A percentile compares a stretch with the other conserved stretches of the same genome.
These are phyloP conservation scores for Dryobates pubescens DNA, from an alignment of 2,797 vertebrate species.

Conservation along the genomic window DNA sequence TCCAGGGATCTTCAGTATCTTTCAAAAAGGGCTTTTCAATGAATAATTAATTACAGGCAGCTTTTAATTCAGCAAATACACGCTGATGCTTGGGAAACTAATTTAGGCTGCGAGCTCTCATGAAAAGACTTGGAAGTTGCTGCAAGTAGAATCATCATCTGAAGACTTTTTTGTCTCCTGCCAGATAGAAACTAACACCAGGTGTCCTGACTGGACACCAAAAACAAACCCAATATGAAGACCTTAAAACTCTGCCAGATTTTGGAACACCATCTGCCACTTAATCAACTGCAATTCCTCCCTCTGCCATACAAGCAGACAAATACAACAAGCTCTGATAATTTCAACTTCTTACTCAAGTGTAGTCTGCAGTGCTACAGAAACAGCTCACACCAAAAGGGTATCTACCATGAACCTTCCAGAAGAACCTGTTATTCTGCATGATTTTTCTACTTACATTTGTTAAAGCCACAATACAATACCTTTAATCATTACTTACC, in stretches of 20 bases:
- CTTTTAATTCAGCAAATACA: conserved; percentile 38
- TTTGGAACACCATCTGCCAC: conserved; percentile 31
- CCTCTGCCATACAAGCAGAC: neutral
- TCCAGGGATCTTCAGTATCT: neutral
- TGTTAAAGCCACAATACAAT: neutral
- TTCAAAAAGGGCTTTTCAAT: conserved; percentile 1
- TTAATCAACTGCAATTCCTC: neutral
- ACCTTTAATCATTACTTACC: neutral
- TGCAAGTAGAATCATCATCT: neutral
- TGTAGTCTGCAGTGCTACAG: neutral
- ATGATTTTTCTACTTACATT: neutral
- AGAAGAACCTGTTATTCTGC: neutral
- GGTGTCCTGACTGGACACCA: conserved; percentile 2
- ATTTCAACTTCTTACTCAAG: conserved; percentile 16
- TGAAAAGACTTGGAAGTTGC: conserved; percentile 24
- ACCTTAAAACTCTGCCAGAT: conserved; percentile 39
- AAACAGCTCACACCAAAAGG: neutral
- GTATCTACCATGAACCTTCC: neutral
- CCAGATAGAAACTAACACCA: neutral
- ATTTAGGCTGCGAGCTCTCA: neutral
- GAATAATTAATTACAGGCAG: conserved; percentile 33
- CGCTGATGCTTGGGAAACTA: neutral
- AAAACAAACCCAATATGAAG: conserved; percentile 15
- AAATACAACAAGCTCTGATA: neutral
- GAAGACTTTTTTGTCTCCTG: neutral